Conservation (phyloP, 2,888 invertebrate species). For the Lasioglossum morio region DNA sequence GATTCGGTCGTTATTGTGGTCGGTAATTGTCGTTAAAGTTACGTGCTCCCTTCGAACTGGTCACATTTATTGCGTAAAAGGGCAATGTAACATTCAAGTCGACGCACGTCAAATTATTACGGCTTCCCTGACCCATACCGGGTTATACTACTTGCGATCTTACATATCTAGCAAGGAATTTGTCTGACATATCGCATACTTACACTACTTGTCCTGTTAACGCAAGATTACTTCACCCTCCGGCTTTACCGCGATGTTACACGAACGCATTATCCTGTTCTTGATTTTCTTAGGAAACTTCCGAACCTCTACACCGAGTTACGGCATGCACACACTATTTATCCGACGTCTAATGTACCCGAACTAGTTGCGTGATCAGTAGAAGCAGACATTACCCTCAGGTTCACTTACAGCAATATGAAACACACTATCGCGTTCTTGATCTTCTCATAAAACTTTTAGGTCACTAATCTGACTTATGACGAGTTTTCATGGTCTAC, state of each 20-base stretch:
- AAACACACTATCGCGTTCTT: not conserved
- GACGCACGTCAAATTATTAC: not conserved
- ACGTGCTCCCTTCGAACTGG: not conserved
- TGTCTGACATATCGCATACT: not conserved
- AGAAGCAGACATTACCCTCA: not conserved
- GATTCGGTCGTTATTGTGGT: not conserved
- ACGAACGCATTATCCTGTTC: not conserved
- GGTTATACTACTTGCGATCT: not conserved
- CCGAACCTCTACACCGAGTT: not conserved
- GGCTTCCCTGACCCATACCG: not conserved
- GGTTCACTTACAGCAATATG: not conserved
- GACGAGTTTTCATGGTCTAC: not conserved
- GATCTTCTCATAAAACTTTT: slow-evolving; percentile 1
- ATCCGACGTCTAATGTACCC: not conserved
- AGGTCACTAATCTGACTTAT: slow-evolving; percentile 6
- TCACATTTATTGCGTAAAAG: not conserved
- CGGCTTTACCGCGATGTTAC: not conserved
- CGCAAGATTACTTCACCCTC: not conserved
- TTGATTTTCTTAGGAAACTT: not conserved
- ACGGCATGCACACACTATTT: not conserved
- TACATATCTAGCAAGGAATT: not conserved
- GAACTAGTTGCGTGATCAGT: not conserved
- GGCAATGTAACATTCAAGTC: not conserved
- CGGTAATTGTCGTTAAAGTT: not conserved
- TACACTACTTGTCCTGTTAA: not conserved